Base-by-base conservation (phyloP, 2,888 invertebrate species). In the Hesperia comma region DNA sequence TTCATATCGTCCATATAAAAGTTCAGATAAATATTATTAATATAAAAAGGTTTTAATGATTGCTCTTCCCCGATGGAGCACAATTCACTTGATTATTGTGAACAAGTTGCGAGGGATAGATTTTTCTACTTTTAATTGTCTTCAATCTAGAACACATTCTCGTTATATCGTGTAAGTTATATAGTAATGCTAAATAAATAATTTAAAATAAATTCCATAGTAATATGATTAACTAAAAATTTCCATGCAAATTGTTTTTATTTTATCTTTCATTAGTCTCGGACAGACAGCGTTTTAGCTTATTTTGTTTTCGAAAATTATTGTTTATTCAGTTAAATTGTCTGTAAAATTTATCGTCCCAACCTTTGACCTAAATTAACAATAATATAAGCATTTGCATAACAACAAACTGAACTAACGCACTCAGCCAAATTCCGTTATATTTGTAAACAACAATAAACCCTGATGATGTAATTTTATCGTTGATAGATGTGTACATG, bases 401-500 rank as follows among this genome's bases (percentile, higher is more conserved):
- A 58, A 64, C 58, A 64, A 58, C 41, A 43, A 53, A 58, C 17
- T 55, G 26, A 64, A 64, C 12, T 51, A 55, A 66, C 12, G 33
- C 60, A 60, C 43, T 56, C 26, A 40, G 15, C n/a, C 17, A 37
- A 56, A 32, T 12, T 51, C 40, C 21, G 15, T 37, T 40, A 33
- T 37, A 32, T 55, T n/a, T 60, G 43, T 54, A 53, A 67, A 37
- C 61, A 61, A 49, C 12, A 61, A 60, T 60, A 46, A 66, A 54
- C 21, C 26, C n/a, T 54, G 60, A 54, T 66, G 33, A 60, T 66
- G 43, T 66, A 60, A 66, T 66, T 66, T 60, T 66, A 60, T 57
- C 66, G 41, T 66, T 66, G 58, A 57, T 57, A 58, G 57, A 58
- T 58, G 71, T 70, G 73, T 75, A 73, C 72, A 74, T 76, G 68